phyloP scores from a whole-genome alignment of 1,140 invertebrate species.

The Papilio xuthus region DNA sequence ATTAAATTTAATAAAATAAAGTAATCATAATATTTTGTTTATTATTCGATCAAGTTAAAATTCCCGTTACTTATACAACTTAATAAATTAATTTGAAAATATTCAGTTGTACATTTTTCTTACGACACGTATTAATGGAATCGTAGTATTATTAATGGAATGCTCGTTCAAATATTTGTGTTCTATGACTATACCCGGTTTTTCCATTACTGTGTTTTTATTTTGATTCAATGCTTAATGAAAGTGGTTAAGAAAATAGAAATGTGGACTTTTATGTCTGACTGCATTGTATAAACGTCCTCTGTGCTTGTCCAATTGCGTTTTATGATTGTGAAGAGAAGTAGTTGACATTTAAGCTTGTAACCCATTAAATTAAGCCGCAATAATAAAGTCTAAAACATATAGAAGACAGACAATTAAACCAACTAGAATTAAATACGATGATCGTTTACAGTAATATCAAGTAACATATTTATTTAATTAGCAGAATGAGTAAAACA shows the following conservation, averaged over 20 bases:
- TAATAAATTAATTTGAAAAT: not conserved
- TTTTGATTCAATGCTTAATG: not conserved
- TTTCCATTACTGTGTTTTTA: slow-evolving; percentile 13
- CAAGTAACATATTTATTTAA: slow-evolving; percentile 9
- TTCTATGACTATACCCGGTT: not conserved
- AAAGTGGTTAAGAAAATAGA: slow-evolving; percentile 6
- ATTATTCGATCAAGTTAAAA: not conserved
- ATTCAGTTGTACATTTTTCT: slow-evolving; percentile 16
- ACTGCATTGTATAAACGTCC: not conserved
- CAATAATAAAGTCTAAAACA: not conserved
- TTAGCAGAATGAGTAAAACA: not conserved
- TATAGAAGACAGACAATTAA: slow-evolving; percentile 12
- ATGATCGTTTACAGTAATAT: not conserved
- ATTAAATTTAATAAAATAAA: not conserved
- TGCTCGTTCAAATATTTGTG: not conserved
- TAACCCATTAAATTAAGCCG: not conserved
- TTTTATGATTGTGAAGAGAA: slow-evolving; percentile 22
- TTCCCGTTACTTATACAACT: not conserved
- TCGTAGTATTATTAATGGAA: slow-evolving; percentile 1
- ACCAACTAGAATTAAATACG: slow-evolving; percentile 3
- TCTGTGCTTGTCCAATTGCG: slow-evolving; percentile 6
- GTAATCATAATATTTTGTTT: not conserved
- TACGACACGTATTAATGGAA: not conserved
- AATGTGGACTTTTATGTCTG: slow-evolving; percentile 21
- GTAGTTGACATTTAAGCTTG: slow-evolving; percentile 21